Evolutionary conservation across 2,888 invertebrate species (phyloP).

Genomic region (Perizoma flavofasciatum): DNA sequence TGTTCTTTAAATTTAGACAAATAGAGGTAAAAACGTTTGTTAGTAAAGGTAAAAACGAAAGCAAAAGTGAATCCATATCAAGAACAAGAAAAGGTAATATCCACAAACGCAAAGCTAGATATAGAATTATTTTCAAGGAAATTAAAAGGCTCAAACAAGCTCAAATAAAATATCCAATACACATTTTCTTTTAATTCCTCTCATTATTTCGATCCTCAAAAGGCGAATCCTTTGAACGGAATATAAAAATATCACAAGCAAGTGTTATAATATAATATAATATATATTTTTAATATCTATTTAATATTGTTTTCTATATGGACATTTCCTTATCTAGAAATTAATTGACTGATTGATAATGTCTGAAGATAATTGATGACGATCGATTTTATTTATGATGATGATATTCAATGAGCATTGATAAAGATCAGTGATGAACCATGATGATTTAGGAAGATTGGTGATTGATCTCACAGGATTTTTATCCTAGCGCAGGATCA

Average conservation of each 20-base stretch:
- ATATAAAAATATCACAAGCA: constrained; percentile 10
- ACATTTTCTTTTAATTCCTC: constrained; percentile 21
- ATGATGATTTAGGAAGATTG: too few relatives aligned
- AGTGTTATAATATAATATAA: constrained; percentile 8
- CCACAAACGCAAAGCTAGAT: constrained; percentile 13
- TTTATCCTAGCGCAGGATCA: too few relatives aligned
- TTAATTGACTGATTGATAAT: too few relatives aligned
- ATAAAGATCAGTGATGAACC: too few relatives aligned
- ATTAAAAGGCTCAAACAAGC: constrained; percentile 20
- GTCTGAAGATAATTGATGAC: too few relatives aligned
- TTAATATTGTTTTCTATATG: too few relatives aligned
- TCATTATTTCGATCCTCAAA: constrained; percentile 12
- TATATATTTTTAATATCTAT: too few relatives aligned
- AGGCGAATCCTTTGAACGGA: constrained; percentile 12
- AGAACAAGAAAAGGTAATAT: constrained; percentile 25
- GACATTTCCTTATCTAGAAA: too few relatives aligned
- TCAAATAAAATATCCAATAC: constrained; percentile 18
- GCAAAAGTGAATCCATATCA: constrained; percentile 13
- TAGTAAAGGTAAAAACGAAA: constrained; percentile 3
- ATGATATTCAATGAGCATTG: too few relatives aligned
- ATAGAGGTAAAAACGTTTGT: constrained; percentile 4
- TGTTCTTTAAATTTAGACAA: too few relatives aligned
- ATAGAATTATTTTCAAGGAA: constrained; percentile 12
- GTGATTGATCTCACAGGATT: too few relatives aligned
- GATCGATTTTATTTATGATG: too few relatives aligned